Conservation (phyloP, 2,113 vertebrate species). For the Strix aluco region DNA sequence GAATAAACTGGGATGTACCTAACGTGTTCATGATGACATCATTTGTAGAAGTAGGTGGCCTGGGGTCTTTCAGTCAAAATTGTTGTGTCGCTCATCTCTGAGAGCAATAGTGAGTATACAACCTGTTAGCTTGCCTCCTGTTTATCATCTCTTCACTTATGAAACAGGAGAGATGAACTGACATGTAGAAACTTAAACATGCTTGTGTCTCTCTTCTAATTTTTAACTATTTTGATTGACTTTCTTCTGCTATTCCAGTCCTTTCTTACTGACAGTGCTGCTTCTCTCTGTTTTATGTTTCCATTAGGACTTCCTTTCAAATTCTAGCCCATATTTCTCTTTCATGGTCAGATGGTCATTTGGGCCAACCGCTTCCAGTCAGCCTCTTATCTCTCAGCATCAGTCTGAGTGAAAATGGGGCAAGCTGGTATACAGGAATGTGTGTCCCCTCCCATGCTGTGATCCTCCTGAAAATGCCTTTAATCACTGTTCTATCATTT, state of each 20-base stretch:
- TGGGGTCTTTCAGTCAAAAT: background rate
- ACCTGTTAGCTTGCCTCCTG: background rate
- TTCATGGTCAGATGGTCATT: constrained; percentile 3
- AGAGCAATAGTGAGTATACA: background rate
- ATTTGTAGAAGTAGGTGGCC: background rate
- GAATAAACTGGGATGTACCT: background rate
- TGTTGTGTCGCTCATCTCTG: background rate
- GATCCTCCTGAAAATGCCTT: background rate
- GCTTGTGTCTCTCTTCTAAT: background rate
- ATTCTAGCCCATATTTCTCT: background rate
- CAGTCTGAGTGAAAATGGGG: background rate
- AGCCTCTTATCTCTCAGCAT: background rate
- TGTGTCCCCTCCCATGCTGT: background rate
- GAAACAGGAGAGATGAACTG: background rate
- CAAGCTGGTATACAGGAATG: background rate
- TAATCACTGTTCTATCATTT: background rate
- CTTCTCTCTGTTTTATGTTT: background rate
- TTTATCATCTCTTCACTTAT: background rate
- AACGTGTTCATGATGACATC: background rate
- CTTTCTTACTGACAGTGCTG: background rate
- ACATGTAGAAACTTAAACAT: background rate
- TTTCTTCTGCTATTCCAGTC: background rate
- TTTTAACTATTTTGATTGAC: background rate
- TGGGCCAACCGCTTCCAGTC: background rate
- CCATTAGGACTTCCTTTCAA: background rate